These are phyloP conservation scores for Heliopora coerulea DNA, from an alignment of 92 coral and sea anemone genomes.

Conservation along the genomic window DNA sequence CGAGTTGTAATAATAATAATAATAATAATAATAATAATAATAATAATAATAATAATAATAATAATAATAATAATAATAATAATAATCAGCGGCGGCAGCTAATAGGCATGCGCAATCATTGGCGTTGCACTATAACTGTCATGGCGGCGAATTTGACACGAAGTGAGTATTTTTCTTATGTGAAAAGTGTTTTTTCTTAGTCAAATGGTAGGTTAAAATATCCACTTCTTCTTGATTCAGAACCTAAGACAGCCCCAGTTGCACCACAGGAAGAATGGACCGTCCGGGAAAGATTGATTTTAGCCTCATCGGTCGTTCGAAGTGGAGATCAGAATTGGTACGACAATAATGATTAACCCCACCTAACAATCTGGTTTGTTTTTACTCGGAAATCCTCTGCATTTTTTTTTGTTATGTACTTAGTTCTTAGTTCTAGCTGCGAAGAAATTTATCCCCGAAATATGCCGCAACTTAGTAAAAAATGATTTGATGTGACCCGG, in stretches of 20 bases:
- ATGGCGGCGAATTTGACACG: conserved; percentile 44
- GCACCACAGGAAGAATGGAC: conserved; percentile 89
- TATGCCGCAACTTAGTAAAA: too few species aligned
- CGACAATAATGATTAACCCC: too few species aligned
- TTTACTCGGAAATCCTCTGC: too few species aligned
- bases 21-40: too few species aligned
- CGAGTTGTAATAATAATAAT: too few species aligned
- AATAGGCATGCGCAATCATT: neutral
- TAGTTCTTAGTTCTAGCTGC: too few species aligned
- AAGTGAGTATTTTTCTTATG: conserved; percentile 1
- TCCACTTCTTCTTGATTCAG: neutral
- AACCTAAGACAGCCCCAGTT: conserved; percentile 41
- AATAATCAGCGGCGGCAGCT: neutral
- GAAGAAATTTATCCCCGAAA: too few species aligned
- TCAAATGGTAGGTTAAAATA: neutral
- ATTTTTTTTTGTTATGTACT: too few species aligned
- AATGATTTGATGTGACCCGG: too few species aligned
- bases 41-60: too few species aligned
- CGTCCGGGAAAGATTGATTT: conserved; percentile 75
- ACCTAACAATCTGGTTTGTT: too few species aligned
- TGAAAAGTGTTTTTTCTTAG: neutral
- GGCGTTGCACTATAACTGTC: neutral
- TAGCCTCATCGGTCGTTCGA: conserved; percentile 90
- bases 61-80: too few species aligned
- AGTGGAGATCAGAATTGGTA: conserved; percentile 99